These are phyloP conservation scores for Trematocara zebra DNA, from an alignment of 2,113 vertebrate species.

Conservation along the genomic window DNA sequence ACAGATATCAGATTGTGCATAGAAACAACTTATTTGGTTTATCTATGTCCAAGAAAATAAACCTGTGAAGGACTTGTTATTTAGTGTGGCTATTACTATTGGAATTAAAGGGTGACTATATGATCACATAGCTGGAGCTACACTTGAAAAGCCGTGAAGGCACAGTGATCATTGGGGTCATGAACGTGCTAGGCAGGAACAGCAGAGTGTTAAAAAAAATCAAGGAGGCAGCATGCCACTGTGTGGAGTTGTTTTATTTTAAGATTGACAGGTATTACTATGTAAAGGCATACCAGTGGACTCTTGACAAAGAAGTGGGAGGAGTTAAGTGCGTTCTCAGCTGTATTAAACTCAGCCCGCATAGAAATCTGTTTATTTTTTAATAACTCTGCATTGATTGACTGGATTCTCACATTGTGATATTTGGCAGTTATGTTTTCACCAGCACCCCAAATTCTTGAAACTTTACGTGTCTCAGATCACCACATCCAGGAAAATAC, in stretches of 20 bases:
- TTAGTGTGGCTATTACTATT: not conserved
- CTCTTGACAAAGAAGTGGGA: not conserved
- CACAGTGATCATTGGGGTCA: not conserved
- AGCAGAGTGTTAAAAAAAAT: not conserved
- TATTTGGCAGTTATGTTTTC: not conserved
- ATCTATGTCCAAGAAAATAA: not conserved
- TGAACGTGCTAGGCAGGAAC: not conserved
- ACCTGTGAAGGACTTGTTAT: not conserved
- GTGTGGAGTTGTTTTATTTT: not conserved
- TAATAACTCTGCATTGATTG: not conserved
- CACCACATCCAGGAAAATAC: not conserved
- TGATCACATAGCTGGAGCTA: not conserved
- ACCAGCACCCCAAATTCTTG: not conserved
- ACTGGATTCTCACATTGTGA: not conserved
- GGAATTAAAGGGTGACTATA: not conserved
- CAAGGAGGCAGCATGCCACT: not conserved
- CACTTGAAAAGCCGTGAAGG: not conserved
- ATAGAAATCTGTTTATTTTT: not conserved
- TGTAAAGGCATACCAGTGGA: not conserved
- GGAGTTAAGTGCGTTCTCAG: not conserved
- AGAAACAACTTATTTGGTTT: not conserved
- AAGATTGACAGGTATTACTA: not conserved
- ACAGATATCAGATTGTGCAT: not conserved
- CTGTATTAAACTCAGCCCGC: not conserved
- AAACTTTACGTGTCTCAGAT: not conserved